Percentiles rank a stretch among this genome's conserved stretches.
phyloP scores from a whole-genome alignment of 2,797 vertebrate genomes.

The Clarias laeviceps region DNA sequence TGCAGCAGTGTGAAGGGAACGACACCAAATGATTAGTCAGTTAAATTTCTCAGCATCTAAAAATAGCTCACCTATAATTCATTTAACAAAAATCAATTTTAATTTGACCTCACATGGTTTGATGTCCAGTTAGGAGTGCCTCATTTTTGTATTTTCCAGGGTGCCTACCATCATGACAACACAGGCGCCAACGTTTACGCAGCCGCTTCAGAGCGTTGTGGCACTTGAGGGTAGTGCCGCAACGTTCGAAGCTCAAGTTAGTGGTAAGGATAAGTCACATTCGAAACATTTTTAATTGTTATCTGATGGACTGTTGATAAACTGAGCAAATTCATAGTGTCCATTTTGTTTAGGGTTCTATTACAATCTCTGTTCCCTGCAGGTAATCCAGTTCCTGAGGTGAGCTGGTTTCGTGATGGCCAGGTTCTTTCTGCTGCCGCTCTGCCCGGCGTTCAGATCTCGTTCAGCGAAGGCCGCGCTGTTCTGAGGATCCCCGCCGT shows the following conservation, averaged over 20 bases:
- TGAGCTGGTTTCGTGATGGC: conserved; percentile 89
- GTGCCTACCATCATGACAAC: conserved; percentile 91
- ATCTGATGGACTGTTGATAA: not conserved
- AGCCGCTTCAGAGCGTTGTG: conserved; percentile 96
- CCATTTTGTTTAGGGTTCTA: not conserved
- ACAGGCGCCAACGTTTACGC: conserved; percentile 93
- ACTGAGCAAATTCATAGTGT: not conserved
- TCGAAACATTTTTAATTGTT: not conserved
- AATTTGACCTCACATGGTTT: not conserved
- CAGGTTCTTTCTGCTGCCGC: conserved; percentile 82
- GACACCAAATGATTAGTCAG: conserved; percentile 52
- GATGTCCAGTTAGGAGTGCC: not conserved
- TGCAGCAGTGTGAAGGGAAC: conserved; percentile 35
- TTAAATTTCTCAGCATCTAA: conserved; percentile 36
- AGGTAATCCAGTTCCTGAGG: conserved; percentile 97
- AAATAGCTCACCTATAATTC: conserved; percentile 14
- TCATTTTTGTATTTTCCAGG: conserved; percentile 68
- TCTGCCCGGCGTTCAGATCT: conserved; percentile 93
- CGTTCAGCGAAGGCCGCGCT: conserved; percentile 97
- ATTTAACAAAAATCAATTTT: conserved; percentile 4
- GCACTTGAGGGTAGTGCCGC: conserved; percentile 99
- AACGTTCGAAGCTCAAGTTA: conserved; percentile 96
- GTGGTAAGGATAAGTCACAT: conserved; percentile 80
- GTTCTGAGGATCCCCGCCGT: conserved; percentile 88
- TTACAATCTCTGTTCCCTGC: not conserved